Percentiles rank a stretch among this genome's conserved stretches.
Evolutionary conservation across 2,888 invertebrate species (phyloP).

Genomic region (Sepiola atlantica): DNA sequence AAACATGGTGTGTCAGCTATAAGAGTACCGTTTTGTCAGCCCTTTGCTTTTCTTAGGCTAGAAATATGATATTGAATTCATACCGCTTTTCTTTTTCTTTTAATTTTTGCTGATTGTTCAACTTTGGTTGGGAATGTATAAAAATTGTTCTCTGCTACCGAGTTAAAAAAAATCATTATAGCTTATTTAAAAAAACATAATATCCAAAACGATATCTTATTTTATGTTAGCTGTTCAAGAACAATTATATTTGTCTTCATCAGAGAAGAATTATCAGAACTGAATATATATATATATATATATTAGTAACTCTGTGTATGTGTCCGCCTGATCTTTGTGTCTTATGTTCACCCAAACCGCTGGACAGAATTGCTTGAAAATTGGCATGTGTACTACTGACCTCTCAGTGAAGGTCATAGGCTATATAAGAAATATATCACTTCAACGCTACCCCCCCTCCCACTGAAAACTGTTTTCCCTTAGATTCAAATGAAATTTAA

Average conservation of each 20-base stretch:
- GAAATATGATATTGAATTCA: neutral
- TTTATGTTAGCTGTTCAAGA: neutral
- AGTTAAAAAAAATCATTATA: neutral
- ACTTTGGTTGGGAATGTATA: constrained; percentile 18
- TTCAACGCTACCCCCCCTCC: too few species aligned
- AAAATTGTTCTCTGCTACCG: constrained; percentile 3
- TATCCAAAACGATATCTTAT: neutral
- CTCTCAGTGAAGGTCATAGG: too few species aligned
- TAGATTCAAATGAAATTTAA: too few species aligned
- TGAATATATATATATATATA: neutral
- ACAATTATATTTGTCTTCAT: neutral
- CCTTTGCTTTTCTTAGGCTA: constrained; percentile 16
- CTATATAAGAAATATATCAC: too few species aligned
- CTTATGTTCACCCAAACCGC: too few species aligned
- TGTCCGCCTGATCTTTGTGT: too few species aligned
- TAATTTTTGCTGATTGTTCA: constrained; percentile 21
- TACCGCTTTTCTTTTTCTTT: constrained; percentile 8
- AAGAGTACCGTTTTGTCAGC: too few species aligned
- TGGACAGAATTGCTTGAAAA: too few species aligned
- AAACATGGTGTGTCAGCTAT: too few species aligned
- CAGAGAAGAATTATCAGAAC: neutral
- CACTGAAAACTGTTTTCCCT: too few species aligned
- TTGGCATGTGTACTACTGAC: too few species aligned
- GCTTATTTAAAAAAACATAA: neutral
- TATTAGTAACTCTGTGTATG: too few species aligned